A percentile compares a stretch with the other conserved stretches of the same genome.
Conservation (phyloP, 2,113 vertebrate genomes). For the Scalopus aquaticus region DNA sequence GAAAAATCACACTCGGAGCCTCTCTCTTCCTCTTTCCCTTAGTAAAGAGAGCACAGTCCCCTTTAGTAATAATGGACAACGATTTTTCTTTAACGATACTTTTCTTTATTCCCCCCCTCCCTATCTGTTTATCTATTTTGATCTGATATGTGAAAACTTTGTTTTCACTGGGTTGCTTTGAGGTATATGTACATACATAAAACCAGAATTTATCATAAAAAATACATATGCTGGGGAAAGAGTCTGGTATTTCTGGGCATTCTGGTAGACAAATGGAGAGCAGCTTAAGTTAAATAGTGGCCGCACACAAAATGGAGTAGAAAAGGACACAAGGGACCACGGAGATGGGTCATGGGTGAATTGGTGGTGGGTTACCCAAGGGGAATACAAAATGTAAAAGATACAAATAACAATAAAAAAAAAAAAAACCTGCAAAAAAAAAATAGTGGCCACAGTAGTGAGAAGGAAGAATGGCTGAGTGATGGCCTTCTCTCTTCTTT, state of each 20-base stretch:
- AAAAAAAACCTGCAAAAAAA: too few relatives aligned
- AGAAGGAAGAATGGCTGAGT: background rate
- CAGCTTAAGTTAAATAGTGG: background rate
- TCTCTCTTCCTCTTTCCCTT: background rate
- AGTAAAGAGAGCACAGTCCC: too few relatives aligned
- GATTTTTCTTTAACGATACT: too few relatives aligned
- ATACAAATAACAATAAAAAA: too few relatives aligned
- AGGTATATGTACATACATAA: background rate
- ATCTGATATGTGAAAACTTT: background rate
- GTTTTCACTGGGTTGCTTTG: background rate
- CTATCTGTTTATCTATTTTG: constrained; percentile 10
- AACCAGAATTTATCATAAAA: background rate
- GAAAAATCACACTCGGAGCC: background rate
- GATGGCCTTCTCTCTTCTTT: background rate
- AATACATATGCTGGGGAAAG: background rate
- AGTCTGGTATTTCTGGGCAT: background rate
- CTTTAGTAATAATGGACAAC: background rate
- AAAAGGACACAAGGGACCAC: too few relatives aligned
- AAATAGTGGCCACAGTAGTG: too few relatives aligned
- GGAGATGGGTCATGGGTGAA: too few relatives aligned
- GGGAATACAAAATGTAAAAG: too few relatives aligned
- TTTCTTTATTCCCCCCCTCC: too few relatives aligned
- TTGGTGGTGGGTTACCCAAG: too few relatives aligned
- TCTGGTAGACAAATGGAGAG: background rate
- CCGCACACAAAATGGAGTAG: too few relatives aligned